A percentile compares a stretch with the other conserved stretches of the same genome.
Evolutionary conservation across 2,888 invertebrate genomes (phyloP).

Genomic region (Sphinx pinastri): DNA sequence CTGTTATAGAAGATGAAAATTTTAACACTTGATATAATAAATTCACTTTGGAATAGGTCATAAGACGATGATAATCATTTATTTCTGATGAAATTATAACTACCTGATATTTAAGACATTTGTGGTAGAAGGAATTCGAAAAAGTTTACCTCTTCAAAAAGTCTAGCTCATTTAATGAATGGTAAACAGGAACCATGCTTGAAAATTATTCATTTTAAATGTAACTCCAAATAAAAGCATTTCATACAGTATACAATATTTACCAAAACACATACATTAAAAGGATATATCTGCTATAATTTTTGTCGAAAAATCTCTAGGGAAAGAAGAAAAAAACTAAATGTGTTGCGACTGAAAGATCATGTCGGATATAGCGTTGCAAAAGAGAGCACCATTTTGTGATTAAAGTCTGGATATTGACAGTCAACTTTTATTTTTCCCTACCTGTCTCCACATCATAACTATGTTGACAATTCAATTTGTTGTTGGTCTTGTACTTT

Average conservation of each 20-base stretch:
- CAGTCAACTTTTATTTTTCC: not conserved
- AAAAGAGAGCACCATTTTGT: not conserved
- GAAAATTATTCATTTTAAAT: too few species aligned
- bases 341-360: not conserved
- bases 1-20: too few species aligned
- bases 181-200: too few species aligned
- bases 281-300: too few species aligned
- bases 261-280: too few species aligned
- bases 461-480: too few species aligned
- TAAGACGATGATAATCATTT: not conserved
- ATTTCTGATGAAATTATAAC: not conserved
- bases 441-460: too few species aligned
- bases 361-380: not conserved
- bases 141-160: not conserved
- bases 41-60: not conserved
- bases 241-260: too few species aligned
- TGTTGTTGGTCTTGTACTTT: too few species aligned
- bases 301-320: too few species aligned
- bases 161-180: too few species aligned
- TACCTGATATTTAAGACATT: not conserved
- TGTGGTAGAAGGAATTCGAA: not conserved
- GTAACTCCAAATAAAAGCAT: too few species aligned
- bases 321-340: not conserved
- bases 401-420: not conserved
- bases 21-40: not conserved